Evolutionary conservation across 2,113 vertebrate genomes (phyloP), one percentile per base, ranked within the genome.

Genomic region (Lipotes vexillifer): DNA sequence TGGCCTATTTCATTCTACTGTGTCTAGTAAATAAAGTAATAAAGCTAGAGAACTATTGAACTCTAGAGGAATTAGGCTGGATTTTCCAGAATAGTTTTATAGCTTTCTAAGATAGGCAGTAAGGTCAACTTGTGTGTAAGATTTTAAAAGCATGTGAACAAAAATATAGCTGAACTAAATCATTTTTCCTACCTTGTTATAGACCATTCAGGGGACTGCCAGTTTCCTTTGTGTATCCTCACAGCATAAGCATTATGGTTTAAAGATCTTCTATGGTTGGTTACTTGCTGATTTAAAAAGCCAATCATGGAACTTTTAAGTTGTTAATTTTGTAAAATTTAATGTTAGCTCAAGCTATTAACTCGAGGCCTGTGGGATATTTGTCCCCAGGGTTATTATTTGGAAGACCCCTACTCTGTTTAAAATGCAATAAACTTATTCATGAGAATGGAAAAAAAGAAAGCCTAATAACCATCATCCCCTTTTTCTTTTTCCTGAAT

Each of bases 21-120:
- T 77, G 9, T 94, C 90, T 77, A 44, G 49, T 59, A 96, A 98
- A 97, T 89, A 72, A 88, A 88, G 10, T 96, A 3, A 83, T 84
- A 95, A 68, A 88, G 23, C 38, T 81, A 21, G 27, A 63, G 7
- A 89, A 78, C 33, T 87, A 63, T 44, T 46, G 29, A 29, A 36
- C 46, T 93, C 68, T 80, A 25, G 41, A 59, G 38, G n/a, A 97
- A 92, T 93, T 94, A 91, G 12, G 27, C 29, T 83, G 85, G 44
- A 27, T 49, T 95, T 94, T 88, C 57, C 52, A 44, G 3, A 91
- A 38, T 57, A 72, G 3, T 69, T 83, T 38, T 93, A 13, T 77
- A 31, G 12, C 69, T 77, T 85, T 78, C 29, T 93, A 95, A 89
- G 77, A 49, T 61, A 91, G 21, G 25, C 38, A 91, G 11, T 75